Percentiles rank a stretch among this genome's conserved stretches.
Conservation (phyloP, 2,113 vertebrate genomes). For the Nycticorax nycticorax region DNA sequence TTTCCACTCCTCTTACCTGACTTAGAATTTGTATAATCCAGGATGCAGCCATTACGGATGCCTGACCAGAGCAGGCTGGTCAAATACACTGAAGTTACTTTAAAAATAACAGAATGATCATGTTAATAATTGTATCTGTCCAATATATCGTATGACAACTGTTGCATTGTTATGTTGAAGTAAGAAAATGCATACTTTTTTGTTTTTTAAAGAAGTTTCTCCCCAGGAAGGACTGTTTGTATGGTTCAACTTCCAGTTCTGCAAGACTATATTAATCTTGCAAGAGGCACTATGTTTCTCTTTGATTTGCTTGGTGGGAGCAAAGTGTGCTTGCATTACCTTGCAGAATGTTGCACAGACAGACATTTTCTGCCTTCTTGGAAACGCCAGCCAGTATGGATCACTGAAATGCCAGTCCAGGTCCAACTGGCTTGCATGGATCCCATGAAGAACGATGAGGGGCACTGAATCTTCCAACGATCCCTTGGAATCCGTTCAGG, state of each 20-base stretch:
- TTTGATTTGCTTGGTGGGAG: background rate
- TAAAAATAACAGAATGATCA: background rate
- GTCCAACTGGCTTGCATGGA: background rate
- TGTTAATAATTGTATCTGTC: background rate
- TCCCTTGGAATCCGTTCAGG: background rate
- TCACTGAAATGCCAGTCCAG: background rate
- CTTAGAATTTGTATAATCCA: background rate
- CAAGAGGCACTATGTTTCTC: background rate
- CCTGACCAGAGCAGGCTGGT: background rate
- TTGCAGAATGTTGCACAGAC: background rate
- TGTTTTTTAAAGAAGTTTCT: background rate
- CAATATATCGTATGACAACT: background rate
- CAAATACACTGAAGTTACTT: background rate
- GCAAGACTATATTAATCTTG: background rate
- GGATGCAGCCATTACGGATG: background rate
- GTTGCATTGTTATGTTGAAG: background rate
- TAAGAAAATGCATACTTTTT: background rate
- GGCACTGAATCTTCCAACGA: accelerated
- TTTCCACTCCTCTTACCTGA: background rate
- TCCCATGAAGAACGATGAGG: background rate
- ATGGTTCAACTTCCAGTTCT: background rate
- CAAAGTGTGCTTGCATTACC: background rate
- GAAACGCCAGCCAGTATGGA: background rate
- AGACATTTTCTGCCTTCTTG: background rate
- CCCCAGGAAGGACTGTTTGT: background rate